Conservation (phyloP, 2,888 invertebrate species). For the Mimumesa dahlbomi region DNA sequence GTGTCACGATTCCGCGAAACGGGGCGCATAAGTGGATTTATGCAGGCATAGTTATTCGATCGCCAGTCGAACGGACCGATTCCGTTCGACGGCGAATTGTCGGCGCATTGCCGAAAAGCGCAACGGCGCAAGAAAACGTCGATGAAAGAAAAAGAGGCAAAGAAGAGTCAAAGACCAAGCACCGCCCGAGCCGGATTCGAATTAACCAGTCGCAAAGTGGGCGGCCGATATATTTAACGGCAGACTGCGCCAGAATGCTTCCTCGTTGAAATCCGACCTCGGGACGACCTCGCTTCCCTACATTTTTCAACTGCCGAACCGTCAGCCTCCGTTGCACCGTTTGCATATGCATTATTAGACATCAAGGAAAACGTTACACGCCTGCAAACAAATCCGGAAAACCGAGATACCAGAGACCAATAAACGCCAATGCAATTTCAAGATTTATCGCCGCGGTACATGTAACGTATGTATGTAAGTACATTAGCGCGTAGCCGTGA, state of each 20-base stretch:
- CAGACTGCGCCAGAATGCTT: slow-evolving; percentile 58
- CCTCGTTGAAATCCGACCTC: slow-evolving; percentile 60
- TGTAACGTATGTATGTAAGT: too few relatives aligned
- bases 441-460: neutral
- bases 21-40: too few relatives aligned
- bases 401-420: neutral
- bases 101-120: slow-evolving; percentile 24
- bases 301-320: slow-evolving; percentile 33
- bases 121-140: slow-evolving; percentile 2
- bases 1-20: too few relatives aligned
- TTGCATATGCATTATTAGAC: neutral
- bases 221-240: slow-evolving; percentile 58
- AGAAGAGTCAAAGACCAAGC: slow-evolving; percentile 48
- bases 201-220: slow-evolving; percentile 53
- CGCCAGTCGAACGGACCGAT: slow-evolving; percentile 9
- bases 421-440: neutral
- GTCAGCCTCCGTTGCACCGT: neutral
- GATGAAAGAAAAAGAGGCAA: slow-evolving; percentile 7
- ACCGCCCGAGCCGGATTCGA: slow-evolving; percentile 35
- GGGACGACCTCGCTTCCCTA: slow-evolving; percentile 47
- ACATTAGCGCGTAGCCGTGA: too few relatives aligned
- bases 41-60: slow-evolving; percentile 22
- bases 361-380: neutral
- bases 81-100: slow-evolving; percentile 8
- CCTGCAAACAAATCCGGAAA: neutral